Evolutionary conservation across 2,888 invertebrate genomes (phyloP), one percentile per base, ranked within the genome.

Genomic region (Neelides folsomi): DNA sequence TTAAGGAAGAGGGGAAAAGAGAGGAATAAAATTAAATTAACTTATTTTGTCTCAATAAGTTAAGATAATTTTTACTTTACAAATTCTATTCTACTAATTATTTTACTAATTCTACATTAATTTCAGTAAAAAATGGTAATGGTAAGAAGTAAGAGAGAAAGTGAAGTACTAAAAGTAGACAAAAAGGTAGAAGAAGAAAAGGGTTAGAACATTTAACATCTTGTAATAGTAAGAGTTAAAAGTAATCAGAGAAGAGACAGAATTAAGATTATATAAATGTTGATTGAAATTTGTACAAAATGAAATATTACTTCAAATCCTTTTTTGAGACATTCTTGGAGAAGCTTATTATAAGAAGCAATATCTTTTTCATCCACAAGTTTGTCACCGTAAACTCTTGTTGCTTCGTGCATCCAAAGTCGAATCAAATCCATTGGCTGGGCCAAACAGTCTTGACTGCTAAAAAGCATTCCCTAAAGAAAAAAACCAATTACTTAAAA

Each of bases 321-420:
- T 71, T 94, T 94, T 72, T 94, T 94, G 63, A 89, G 79, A 52
- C 87, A 79, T 69, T 95, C 95, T 50, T 84, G 76, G 69, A 89
- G 84, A 67, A 93, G 77, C 75, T 94, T 94, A 1, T 79, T 75
- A 69, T 92, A 94, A 36, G 79, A 81, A 67, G 92, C 90, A 57
- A 90, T 85, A 67, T 95, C 95, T 68, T 87, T 86, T 49, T 88
- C 87, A 67, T 94, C 94, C 0, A 81, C 81, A 1, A 95, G 73
- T 70, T 94, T 94, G 72, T 95, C 95, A 0, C 87, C 83, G 68
- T 95, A 95, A 7, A 95, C 94, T 62, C 94, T 76, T 66, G 86
- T 84, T 3, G 87, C 83, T 73, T 95, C 95, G 68, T 95, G 95
- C 65, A 90, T 75, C 92, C 93, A 95, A 37, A 95, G 73, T 9